These are phyloP conservation scores for Mimachlamys varia DNA, from an alignment of 2,888 invertebrate species.

Conservation along the genomic window DNA sequence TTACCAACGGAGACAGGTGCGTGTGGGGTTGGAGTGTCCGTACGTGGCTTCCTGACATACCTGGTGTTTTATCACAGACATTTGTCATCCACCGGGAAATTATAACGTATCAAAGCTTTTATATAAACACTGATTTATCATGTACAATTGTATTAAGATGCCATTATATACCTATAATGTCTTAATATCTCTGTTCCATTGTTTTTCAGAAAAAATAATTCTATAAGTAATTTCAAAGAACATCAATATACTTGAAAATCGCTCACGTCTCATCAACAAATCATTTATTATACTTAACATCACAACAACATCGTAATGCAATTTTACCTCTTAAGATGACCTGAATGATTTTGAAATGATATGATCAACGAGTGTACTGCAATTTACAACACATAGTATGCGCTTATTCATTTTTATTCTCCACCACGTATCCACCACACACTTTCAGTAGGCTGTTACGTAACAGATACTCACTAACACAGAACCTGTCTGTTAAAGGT, in stretches of 20 bases:
- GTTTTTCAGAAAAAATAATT: not conserved
- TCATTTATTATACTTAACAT: not conserved
- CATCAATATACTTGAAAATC: not conserved
- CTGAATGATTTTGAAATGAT: not conserved
- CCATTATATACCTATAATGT: not conserved
- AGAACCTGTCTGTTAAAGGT: too few relatives aligned
- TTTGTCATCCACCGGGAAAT: not conserved
- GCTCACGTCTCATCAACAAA: not conserved
- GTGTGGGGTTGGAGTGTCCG: not conserved
- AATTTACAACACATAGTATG: too few relatives aligned
- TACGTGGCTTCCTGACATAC: not conserved
- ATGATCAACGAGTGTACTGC: not conserved
- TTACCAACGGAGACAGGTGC: slow-evolving; percentile 3
- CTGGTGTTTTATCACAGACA: not conserved
- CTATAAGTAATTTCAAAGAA: not conserved
- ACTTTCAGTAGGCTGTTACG: too few relatives aligned
- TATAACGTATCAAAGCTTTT: not conserved
- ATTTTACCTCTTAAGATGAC: not conserved
- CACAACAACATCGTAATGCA: not conserved
- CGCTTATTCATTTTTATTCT: too few relatives aligned
- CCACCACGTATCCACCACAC: too few relatives aligned
- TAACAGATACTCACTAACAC: too few relatives aligned
- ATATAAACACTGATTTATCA: not conserved
- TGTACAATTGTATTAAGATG: not conserved
- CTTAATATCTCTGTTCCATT: not conserved